Evolutionary conservation across 2,113 vertebrate genomes (phyloP).

Genomic region (Rutilus rutilus): DNA sequence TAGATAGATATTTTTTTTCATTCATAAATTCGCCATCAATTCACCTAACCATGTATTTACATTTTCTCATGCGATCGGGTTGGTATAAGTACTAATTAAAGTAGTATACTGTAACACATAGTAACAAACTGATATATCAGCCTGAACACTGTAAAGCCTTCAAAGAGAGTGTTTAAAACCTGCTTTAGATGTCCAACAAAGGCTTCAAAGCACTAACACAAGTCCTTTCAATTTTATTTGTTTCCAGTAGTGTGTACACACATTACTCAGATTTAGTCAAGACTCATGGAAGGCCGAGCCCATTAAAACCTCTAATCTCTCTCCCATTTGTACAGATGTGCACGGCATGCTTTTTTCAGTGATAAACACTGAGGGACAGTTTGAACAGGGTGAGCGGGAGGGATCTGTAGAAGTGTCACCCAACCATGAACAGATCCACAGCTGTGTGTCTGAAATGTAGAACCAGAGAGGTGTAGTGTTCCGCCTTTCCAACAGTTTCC

Average conservation of each 20-base stretch:
- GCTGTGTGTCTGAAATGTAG: constrained; percentile 61
- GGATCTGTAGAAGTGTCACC: constrained; percentile 71
- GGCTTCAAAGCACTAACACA: constrained; percentile 37
- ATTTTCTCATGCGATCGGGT: background rate
- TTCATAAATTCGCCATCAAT: background rate
- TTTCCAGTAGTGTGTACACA: constrained; percentile 18
- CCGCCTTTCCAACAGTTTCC: background rate
- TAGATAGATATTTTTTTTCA: background rate
- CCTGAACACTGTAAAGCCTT: background rate
- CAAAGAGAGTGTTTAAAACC: constrained; percentile 13
- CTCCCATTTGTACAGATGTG: constrained; percentile 70
- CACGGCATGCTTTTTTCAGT: constrained; percentile 51
- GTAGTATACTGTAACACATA: background rate
- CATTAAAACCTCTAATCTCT: constrained; percentile 53
- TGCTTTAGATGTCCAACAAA: constrained; percentile 14
- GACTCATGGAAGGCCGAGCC: constrained; percentile 27
- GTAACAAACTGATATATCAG: background rate
- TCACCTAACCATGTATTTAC: background rate
- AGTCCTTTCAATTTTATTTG: constrained; percentile 28
- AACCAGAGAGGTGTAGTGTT: background rate
- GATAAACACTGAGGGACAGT: constrained; percentile 63
- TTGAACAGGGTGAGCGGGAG: constrained; percentile 57
- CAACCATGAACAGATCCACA: constrained; percentile 67
- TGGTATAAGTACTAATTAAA: background rate
- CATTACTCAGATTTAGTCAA: constrained; percentile 39